A percentile compares a stretch with the other conserved stretches of the same genome.
phyloP scores from a whole-genome alignment of 1,140 invertebrate genomes.

The Megalonaias nervosa region DNA sequence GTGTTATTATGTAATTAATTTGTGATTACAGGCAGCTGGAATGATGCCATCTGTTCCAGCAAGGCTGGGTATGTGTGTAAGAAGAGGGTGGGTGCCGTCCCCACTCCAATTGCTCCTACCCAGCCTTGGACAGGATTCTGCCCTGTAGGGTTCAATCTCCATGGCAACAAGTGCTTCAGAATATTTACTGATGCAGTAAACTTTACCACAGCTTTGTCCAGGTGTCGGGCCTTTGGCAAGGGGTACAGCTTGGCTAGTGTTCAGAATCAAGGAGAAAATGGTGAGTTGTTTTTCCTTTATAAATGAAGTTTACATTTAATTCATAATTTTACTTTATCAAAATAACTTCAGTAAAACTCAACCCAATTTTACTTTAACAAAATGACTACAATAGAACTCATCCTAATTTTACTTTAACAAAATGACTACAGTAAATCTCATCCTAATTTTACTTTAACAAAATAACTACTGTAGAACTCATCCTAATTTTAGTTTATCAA shows the following conservation, averaged over 20 bases:
- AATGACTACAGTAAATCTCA: too few species aligned
- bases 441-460: background rate
- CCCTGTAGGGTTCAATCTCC: constrained; percentile 40
- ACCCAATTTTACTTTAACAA: too few species aligned
- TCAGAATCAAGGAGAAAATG: constrained; percentile 34
- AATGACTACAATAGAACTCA: too few species aligned
- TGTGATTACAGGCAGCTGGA: constrained; percentile 37
- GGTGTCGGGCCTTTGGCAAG: constrained; percentile 23
- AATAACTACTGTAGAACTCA: background rate
- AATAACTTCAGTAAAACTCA: too few species aligned
- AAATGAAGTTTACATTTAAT: background rate
- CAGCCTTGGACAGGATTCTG: constrained; percentile 40
- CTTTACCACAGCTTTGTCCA: constrained; percentile 28
- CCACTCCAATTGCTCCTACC: constrained; percentile 29
- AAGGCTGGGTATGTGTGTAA: constrained; percentile 55
- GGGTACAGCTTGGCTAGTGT: constrained; percentile 41
- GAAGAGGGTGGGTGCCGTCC: constrained; percentile 20
- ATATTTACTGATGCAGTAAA: constrained; percentile 20
- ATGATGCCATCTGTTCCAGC: constrained; percentile 54
- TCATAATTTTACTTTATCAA: too few species aligned
- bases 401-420: too few species aligned
- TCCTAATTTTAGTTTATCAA: background rate
- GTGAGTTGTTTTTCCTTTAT: constrained; percentile 7
- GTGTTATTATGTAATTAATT: background rate
- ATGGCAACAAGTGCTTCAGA: constrained; percentile 37